Conservation (phyloP, 2,797 vertebrate genomes). For the Eulemur albifrons region DNA sequence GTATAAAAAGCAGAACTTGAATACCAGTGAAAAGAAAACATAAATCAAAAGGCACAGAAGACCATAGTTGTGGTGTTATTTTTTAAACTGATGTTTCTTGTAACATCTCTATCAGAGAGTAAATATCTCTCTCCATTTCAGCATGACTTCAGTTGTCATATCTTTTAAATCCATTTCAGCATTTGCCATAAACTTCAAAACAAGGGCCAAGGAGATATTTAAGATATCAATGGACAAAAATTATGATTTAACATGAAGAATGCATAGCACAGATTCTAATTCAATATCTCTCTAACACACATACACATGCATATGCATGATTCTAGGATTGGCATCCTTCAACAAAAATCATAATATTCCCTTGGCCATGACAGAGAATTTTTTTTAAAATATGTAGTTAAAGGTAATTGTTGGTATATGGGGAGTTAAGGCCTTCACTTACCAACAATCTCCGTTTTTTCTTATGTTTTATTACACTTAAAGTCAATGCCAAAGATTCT, state of each 20-base stretch:
- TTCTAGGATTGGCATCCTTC: background rate
- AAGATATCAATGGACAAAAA: background rate
- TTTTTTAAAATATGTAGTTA: slow-evolving; percentile 29
- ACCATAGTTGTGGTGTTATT: too few species aligned
- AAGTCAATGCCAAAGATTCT: background rate
- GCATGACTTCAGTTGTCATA: background rate
- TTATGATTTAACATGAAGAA: background rate
- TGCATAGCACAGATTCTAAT: background rate
- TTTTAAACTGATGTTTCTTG: background rate
- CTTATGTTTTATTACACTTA: background rate
- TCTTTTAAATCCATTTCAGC: background rate
- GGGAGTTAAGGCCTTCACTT: background rate
- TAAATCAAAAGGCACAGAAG: background rate
- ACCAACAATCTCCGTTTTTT: background rate
- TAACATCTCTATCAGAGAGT: background rate
- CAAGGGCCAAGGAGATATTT: background rate
- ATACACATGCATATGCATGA: background rate
- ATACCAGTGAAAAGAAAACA: background rate
- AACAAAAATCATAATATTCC: background rate
- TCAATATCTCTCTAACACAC: background rate
- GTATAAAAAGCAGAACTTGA: background rate
- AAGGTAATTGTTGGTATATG: background rate
- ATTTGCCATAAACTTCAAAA: background rate
- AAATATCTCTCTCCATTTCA: background rate
- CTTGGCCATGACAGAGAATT: background rate